phyloP scores from a whole-genome alignment of 2,797 vertebrate species.

The Hippocampus kuda region DNA sequence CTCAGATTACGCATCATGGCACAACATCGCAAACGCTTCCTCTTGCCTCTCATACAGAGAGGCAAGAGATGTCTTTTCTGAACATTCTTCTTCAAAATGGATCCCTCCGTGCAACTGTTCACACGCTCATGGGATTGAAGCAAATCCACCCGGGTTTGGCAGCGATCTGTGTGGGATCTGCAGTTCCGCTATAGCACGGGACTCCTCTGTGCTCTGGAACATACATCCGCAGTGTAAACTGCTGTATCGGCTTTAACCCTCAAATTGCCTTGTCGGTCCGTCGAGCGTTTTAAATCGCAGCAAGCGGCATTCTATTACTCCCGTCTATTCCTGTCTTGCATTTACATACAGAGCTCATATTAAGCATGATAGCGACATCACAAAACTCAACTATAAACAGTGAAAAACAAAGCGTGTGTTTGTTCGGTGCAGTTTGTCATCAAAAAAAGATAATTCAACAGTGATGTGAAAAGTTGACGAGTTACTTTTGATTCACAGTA shows the following conservation, averaged over 20 bases:
- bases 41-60: slow-evolving; percentile 14
- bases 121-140: slow-evolving; percentile 41
- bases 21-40: slow-evolving; percentile 22
- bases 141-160: slow-evolving; percentile 61
- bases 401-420: not conserved
- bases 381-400: not conserved
- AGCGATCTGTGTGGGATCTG: slow-evolving; percentile 63
- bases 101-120: slow-evolving; percentile 20
- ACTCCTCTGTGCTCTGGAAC: slow-evolving; percentile 65
- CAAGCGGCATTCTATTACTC: not conserved
- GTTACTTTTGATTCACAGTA: not conserved
- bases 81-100: slow-evolving; percentile 30
- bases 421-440: not conserved
- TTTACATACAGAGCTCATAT: not conserved
- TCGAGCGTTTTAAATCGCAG: no score
- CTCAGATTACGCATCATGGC: slow-evolving; percentile 50
- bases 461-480: not conserved
- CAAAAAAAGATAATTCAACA: not conserved
- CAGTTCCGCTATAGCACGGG: slow-evolving; percentile 67
- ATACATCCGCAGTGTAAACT: slow-evolving; percentile 74
- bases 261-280: slow-evolving; percentile 20
- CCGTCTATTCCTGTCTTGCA: no score
- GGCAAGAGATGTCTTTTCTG: slow-evolving; percentile 19
- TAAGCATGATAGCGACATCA: not conserved
- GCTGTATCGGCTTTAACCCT: slow-evolving; percentile 73